Percentiles rank a stretch among this genome's conserved stretches.
These are phyloP conservation scores for Thymallus thymallus DNA, from an alignment of 2,113 vertebrate species.

Conservation along the genomic window DNA sequence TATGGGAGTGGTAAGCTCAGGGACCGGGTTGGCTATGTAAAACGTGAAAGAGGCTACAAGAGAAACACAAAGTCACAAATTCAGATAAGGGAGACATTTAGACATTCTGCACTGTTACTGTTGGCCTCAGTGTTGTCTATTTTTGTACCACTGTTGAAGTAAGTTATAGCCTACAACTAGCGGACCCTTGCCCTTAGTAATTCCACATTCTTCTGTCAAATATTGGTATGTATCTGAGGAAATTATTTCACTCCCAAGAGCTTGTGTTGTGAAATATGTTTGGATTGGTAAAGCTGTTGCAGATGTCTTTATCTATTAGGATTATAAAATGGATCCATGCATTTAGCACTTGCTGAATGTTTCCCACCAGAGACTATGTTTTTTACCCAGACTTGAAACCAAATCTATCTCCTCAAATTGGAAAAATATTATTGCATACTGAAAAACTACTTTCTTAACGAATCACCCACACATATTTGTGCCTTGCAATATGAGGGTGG, in stretches of 20 bases:
- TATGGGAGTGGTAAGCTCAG: constrained; percentile 48
- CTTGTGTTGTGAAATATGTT: neutral
- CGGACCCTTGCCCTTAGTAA: neutral
- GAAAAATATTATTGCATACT: too few relatives aligned
- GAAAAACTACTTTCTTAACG: neutral
- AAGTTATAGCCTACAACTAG: neutral
- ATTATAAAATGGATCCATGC: neutral
- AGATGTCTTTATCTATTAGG: neutral
- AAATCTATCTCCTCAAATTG: too few relatives aligned
- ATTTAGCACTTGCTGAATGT: neutral
- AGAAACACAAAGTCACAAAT: constrained; percentile 59
- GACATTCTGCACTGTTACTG: constrained; percentile 3
- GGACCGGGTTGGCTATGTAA: constrained; percentile 66
- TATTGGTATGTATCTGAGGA: neutral
- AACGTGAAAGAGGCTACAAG: constrained; percentile 71
- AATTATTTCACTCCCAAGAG: neutral
- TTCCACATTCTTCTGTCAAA: neutral
- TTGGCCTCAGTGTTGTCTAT: neutral
- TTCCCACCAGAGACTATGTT: neutral
- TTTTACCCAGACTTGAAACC: neutral
- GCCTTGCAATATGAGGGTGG: neutral
- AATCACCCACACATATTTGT: neutral
- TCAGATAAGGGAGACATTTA: constrained; percentile 20
- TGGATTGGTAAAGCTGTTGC: neutral
- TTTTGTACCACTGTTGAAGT: neutral